phyloP scores from a whole-genome alignment of 2,797 vertebrate genomes.

The Pteropus rufus region DNA sequence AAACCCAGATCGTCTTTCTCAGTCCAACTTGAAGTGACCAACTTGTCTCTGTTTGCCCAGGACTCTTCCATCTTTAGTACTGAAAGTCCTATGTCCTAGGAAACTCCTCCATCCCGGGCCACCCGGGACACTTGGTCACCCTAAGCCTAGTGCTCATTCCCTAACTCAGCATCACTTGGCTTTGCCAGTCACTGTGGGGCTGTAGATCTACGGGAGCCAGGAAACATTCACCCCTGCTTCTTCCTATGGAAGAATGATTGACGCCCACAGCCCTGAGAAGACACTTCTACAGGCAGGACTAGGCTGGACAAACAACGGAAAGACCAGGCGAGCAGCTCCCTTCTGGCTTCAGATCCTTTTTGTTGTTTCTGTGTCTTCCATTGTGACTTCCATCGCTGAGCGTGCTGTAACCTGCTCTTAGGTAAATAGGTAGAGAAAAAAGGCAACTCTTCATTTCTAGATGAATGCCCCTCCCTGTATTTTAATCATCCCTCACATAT shows the following conservation, averaged over 20 bases:
- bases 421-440: neutral
- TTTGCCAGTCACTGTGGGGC: neutral
- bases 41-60: neutral
- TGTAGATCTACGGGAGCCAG: neutral
- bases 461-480: neutral
- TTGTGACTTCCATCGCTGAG: neutral
- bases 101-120: neutral
- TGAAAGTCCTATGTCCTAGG: neutral
- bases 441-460: neutral
- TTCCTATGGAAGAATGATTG: neutral
- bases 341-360: neutral
- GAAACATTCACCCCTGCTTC: neutral
- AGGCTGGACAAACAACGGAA: neutral
- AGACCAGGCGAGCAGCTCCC: neutral
- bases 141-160: neutral
- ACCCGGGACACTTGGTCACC: neutral
- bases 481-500: neutral
- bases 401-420: neutral
- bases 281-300: neutral
- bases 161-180: neutral
- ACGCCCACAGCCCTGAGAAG: neutral
- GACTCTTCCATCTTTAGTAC: neutral
- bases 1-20: neutral
- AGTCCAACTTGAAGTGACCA: neutral
- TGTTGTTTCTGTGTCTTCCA: neutral